Conservation (phyloP, 2,888 invertebrate species). For the Drosophila mayaguana region DNA sequence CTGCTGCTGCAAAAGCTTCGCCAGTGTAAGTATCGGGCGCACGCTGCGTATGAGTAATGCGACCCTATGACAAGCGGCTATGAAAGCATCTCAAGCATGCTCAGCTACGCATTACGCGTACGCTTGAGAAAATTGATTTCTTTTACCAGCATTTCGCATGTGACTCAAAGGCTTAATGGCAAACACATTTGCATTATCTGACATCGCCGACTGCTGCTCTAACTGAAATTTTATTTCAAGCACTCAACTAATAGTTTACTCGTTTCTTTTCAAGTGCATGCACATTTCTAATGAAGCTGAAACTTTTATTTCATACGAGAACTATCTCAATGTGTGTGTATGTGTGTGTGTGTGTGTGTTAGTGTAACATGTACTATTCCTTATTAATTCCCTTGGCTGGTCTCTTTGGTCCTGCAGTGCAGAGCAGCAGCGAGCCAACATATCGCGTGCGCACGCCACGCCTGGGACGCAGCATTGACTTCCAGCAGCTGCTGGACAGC, state of each 20-base stretch:
- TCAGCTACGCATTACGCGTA: constrained; percentile 6
- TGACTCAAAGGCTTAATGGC: constrained; percentile 5
- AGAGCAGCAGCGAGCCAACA: constrained; percentile 75
- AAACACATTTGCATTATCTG: constrained; percentile 1
- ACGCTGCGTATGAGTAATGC: constrained; percentile 48
- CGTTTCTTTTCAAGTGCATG: neutral
- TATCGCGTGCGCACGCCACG: constrained; percentile 85
- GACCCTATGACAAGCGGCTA: constrained; percentile 25
- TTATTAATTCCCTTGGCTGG: constrained; percentile 23
- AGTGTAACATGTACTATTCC: constrained; percentile 1
- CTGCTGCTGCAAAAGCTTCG: constrained; percentile 79
- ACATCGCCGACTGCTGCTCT: neutral
- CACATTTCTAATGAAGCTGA: neutral
- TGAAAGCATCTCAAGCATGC: constrained; percentile 22
- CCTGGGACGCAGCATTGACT: constrained; percentile 85
- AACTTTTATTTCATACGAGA: neutral
- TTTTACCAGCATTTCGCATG: neutral
- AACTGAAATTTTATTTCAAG: neutral
- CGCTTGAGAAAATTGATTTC: constrained; percentile 15
- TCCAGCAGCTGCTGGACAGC: constrained; percentile 70
- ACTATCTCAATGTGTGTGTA: neutral
- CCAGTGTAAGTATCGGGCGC: constrained; percentile 69
- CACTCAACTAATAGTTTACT: neutral
- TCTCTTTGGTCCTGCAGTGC: constrained; percentile 67
- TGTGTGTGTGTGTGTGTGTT: neutral